These are phyloP conservation scores for Turritopsis dohrnii DNA, from an alignment of 30 jellyfish, hydroid and myxozoan genomes.

Conservation along the genomic window DNA sequence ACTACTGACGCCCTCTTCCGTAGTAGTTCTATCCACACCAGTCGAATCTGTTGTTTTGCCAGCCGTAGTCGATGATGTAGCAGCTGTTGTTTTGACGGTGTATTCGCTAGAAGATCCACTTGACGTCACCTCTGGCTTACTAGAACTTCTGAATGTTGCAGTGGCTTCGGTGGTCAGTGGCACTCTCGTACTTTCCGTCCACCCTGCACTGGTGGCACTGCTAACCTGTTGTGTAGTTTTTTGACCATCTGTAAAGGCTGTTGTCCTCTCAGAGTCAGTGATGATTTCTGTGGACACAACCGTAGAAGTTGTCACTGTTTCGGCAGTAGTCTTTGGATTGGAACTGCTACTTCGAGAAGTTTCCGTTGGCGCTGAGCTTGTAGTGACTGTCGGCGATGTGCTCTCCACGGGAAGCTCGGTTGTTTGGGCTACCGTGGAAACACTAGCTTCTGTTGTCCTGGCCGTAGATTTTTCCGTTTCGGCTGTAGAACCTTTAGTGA, in stretches of 20 bases:
- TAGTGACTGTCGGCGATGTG: not conserved
- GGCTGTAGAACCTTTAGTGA: not conserved
- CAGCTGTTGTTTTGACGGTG: not conserved
- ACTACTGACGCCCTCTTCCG: not conserved
- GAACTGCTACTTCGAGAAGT: not conserved
- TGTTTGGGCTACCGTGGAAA: not conserved
- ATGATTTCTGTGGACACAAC: not conserved
- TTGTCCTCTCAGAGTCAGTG: not conserved
- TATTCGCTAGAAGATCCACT: not conserved
- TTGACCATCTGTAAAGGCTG: not conserved
- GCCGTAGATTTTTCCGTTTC: not conserved
- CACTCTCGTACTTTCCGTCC: not conserved
- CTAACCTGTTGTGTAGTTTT: not conserved
- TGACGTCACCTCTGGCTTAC: not conserved
- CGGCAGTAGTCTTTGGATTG: not conserved
- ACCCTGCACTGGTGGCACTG: not conserved
- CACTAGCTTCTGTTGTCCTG: not conserved
- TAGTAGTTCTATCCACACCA: not conserved
- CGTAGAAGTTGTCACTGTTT: not conserved
- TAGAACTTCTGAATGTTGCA: not conserved
- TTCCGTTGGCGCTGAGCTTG: not conserved
- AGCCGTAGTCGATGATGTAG: not conserved
- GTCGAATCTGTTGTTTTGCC: not conserved
- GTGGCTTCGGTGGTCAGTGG: not conserved
- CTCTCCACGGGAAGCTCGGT: not conserved